A percentile compares a stretch with the other conserved stretches of the same genome.
These are phyloP conservation scores for Lutjanus argentimaculatus DNA, from an alignment of 2,797 vertebrate genomes.

Conservation along the genomic window DNA sequence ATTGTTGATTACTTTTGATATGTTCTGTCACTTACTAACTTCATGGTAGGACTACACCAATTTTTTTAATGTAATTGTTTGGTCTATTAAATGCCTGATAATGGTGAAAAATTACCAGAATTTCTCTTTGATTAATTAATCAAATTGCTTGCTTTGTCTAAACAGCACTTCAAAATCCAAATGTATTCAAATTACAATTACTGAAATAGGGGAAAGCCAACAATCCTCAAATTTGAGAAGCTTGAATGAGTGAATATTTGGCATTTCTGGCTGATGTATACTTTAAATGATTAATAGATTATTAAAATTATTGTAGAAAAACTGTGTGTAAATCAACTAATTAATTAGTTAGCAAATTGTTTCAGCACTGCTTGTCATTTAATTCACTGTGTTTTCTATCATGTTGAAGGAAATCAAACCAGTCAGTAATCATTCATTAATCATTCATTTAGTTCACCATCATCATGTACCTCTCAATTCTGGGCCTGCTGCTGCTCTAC, in stretches of 20 bases:
- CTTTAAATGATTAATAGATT: neutral
- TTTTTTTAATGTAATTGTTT: too few species aligned
- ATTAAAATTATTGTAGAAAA: neutral
- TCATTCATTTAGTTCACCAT: constrained; percentile 90
- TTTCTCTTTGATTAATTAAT: neutral
- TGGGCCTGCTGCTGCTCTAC: constrained; percentile 96
- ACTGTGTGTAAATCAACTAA: neutral
- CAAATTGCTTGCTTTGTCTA: neutral
- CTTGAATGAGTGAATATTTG: neutral
- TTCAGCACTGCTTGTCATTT: neutral
- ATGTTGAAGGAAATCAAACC: neutral
- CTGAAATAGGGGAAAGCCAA: neutral
- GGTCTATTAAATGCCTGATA: too few species aligned
- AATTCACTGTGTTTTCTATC: neutral
- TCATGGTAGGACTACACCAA: neutral
- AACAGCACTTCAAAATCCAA: too few species aligned
- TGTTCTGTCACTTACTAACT: neutral
- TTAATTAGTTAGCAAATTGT: neutral
- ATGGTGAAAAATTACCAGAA: too few species aligned
- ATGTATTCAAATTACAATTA: too few species aligned
- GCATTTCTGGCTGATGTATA: neutral
- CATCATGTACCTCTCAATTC: constrained; percentile 96
- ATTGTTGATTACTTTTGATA: neutral
- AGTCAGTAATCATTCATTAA: neutral
- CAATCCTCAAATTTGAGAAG: neutral